Conservation (phyloP, 2,888 invertebrate species). For the Lottia scabra region DNA sequence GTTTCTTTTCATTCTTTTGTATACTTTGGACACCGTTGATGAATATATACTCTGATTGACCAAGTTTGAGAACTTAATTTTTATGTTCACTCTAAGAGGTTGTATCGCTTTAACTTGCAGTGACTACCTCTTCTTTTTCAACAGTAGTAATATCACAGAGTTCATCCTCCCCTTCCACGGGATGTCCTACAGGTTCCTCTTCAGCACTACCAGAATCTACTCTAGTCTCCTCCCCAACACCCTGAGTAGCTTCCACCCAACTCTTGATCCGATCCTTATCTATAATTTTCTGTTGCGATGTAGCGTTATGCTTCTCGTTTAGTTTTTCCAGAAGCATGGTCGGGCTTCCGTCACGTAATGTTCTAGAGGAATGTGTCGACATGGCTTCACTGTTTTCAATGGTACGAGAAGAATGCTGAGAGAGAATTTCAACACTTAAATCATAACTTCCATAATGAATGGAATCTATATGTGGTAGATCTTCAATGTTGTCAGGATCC, state of each 20-base stretch:
- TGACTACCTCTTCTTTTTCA: not conserved
- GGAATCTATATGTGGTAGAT: constrained; percentile 62
- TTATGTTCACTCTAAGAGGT: too few species aligned
- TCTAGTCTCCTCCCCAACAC: not conserved
- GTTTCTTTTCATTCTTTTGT: too few species aligned
- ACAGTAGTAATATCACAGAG: not conserved
- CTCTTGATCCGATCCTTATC: constrained; percentile 64
- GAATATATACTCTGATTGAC: too few species aligned
- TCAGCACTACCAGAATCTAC: not conserved
- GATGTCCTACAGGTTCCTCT: not conserved
- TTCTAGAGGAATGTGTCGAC: constrained; percentile 60
- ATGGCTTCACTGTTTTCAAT: constrained; percentile 54
- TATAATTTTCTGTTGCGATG: constrained; percentile 34
- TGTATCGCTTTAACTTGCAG: too few species aligned
- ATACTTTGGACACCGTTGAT: too few species aligned
- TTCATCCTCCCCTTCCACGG: not conserved
- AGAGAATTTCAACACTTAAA: constrained; percentile 56
- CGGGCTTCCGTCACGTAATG: constrained; percentile 49
- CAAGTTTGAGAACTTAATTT: too few species aligned
- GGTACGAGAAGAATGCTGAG: constrained; percentile 60
- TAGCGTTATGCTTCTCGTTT: constrained; percentile 9
- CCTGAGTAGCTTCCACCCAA: constrained; percentile 62
- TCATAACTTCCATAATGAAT: constrained; percentile 55
- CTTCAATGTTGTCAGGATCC: constrained; percentile 40
- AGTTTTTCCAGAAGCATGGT: constrained; percentile 33